These are phyloP conservation scores for Lithobius niger DNA, from an alignment of 1,140 invertebrate species.

Conservation along the genomic window DNA sequence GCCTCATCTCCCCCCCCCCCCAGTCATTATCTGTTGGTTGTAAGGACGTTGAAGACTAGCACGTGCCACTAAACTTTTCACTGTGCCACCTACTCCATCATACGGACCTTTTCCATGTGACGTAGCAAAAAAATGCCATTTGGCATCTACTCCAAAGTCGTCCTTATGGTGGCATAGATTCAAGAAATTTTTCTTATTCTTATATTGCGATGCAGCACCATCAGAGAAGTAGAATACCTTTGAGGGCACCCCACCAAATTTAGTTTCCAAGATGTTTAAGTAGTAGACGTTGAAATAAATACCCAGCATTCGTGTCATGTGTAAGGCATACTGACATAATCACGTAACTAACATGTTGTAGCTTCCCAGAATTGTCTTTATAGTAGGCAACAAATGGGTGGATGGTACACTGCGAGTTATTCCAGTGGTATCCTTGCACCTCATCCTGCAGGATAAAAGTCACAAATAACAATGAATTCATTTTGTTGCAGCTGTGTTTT, in stretches of 20 bases:
- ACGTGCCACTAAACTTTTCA: neutral
- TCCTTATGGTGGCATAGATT: slow-evolving; percentile 23
- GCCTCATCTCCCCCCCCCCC: too few species aligned
- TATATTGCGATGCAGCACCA: slow-evolving; percentile 25
- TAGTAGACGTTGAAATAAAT: slow-evolving; percentile 15
- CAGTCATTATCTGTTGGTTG: too few species aligned
- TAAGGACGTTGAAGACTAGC: slow-evolving; percentile 2
- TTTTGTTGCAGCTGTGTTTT: slow-evolving; percentile 11
- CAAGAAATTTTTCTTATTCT: slow-evolving; percentile 25
- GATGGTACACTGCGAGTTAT: slow-evolving; percentile 23
- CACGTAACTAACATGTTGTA: slow-evolving; percentile 1
- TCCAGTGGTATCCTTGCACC: slow-evolving; percentile 24
- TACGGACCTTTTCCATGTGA: slow-evolving; percentile 27
- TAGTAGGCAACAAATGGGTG: slow-evolving; percentile 21
- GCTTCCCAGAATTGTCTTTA: slow-evolving; percentile 8
- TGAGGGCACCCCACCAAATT: slow-evolving; percentile 12
- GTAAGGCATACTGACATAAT: slow-evolving; percentile 16
- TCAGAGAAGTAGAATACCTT: slow-evolving; percentile 25
- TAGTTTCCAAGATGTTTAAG: neutral
- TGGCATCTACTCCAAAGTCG: slow-evolving; percentile 21
- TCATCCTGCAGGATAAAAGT: slow-evolving; percentile 25
- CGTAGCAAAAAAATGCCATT: slow-evolving; percentile 26
- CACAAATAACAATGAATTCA: slow-evolving; percentile 17
- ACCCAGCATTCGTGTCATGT: slow-evolving; percentile 17
- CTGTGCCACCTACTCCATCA: slow-evolving; percentile 10